Evolutionary conservation across 2,113 vertebrate species (phyloP).

Genomic region (Phyllopteryx taeniolatus): DNA sequence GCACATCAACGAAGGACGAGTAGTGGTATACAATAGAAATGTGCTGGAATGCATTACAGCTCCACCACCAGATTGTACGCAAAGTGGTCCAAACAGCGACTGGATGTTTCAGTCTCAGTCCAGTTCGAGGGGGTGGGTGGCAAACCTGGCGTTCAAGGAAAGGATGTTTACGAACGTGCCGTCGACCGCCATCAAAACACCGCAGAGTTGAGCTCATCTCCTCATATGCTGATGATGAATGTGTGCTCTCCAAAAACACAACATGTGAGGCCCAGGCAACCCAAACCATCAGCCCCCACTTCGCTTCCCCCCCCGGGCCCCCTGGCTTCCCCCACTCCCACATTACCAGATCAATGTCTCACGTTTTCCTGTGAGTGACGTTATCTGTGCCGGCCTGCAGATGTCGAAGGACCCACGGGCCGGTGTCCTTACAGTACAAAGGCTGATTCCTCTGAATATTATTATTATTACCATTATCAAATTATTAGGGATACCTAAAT

Average conservation of each 20-base stretch:
- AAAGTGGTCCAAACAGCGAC: slow-evolving; percentile 44
- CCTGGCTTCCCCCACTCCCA: slow-evolving; percentile 53
- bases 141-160: slow-evolving; percentile 3
- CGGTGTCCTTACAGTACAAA: slow-evolving; percentile 24
- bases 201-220: slow-evolving; percentile 27
- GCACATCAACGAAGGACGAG: slow-evolving; percentile 2
- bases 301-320: slow-evolving; percentile 49
- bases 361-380: slow-evolving; percentile 60
- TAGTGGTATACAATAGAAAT: slow-evolving; percentile 8
- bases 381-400: slow-evolving; percentile 65
- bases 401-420: slow-evolving; percentile 52
- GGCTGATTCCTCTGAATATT: not conserved
- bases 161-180: slow-evolving; percentile 9
- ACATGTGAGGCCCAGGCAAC: slow-evolving; percentile 70
- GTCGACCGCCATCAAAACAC: slow-evolving; percentile 14
- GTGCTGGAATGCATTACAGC: slow-evolving; percentile 51
- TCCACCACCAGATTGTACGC: slow-evolving; percentile 50
- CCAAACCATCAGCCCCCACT: slow-evolving; percentile 40
- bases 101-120: slow-evolving; percentile 21
- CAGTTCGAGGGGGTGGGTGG: not conserved
- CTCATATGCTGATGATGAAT: slow-evolving; percentile 51
- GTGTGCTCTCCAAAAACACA: slow-evolving; percentile 49
- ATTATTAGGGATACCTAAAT: not conserved
- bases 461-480: not conserved
- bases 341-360: slow-evolving; percentile 67